Base-by-base conservation (phyloP, 2,113 vertebrate species). In the Marmota flaviventris region DNA sequence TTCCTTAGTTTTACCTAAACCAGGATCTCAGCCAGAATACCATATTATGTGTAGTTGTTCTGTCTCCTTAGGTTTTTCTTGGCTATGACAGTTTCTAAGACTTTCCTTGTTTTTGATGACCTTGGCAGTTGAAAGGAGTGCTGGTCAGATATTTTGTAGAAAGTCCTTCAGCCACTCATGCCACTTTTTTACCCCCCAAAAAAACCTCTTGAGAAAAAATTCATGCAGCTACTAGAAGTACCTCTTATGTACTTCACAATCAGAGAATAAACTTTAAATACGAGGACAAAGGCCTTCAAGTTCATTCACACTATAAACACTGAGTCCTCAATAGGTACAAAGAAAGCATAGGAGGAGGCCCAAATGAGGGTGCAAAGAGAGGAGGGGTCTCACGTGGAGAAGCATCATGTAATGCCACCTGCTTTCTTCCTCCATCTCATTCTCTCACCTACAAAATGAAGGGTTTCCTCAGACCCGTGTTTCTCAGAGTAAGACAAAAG, bases 341-440 rank as follows among this genome's bases (percentile, higher is more conserved):
- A 76, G 82, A 51, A 53, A 37, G 18, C 16, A 39, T 4, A 6
- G 3, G 45, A 78, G 69, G 25, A 77, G 9, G 29, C 37, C 48
- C 53, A 51, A 34, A 34, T 4, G 42, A 73, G 8, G 53, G 25
- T 3, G 3, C n/a, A 37, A 42, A 4, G 12, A 48, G 12, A 48
- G 34, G 10, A 84, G 73, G 65, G 29, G 13, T 6, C 10, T 5
- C 51, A 5, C 3, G 3, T 8, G 34, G 63, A 45, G 18, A 69
- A 58, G 51, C 27, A 4, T 8, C 16, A 6, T 0, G 4, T 5
- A 4, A 7, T 6, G 17, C 34, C 18, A 3, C 81, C n/a, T 51
- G n/a, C 56, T 58, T 24, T 8, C 20, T 22, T 58, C 56, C 56
- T 24, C 56, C 56, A 24, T 22, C 56, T 58, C 56, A 58, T 58